A percentile compares a stretch with the other conserved stretches of the same genome.
phyloP scores from a whole-genome alignment of 2,888 invertebrate species.

The Sympetrum striolatum region DNA sequence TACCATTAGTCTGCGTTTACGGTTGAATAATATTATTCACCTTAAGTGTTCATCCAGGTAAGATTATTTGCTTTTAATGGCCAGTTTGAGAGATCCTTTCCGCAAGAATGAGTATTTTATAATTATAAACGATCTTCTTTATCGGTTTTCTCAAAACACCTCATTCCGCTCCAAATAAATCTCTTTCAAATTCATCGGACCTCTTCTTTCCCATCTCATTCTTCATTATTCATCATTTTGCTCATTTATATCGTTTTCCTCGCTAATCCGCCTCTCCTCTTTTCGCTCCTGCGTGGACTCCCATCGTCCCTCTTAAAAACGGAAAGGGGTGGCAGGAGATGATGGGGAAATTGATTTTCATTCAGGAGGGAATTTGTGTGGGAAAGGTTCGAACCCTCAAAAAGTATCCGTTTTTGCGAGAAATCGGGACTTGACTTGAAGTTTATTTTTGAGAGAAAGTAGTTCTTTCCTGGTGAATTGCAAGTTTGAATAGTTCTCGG shows the following conservation, averaged over 20 bases:
- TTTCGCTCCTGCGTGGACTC: background rate
- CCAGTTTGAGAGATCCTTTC: no score
- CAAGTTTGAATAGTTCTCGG: no score
- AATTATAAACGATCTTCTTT: background rate
- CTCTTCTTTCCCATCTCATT: background rate
- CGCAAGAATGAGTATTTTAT: background rate
- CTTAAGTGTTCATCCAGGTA: no score
- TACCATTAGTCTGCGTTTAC: no score
- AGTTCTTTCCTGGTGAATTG: no score
- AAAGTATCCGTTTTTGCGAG: background rate
- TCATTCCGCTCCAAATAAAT: background rate
- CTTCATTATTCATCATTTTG: background rate
- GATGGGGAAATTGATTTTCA: background rate
- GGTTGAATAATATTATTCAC: no score
- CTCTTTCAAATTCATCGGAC: background rate
- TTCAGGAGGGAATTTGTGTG: background rate
- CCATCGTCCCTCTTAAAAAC: background rate
- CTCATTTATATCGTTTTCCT: background rate
- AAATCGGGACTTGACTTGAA: background rate
- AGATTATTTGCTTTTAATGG: no score
- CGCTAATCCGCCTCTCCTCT: background rate
- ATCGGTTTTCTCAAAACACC: background rate
- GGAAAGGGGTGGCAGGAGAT: background rate
- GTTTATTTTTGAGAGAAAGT: no score
- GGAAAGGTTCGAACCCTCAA: background rate